Percentiles rank a stretch among this genome's conserved stretches.
These are phyloP conservation scores for Notarius lentiginosus DNA, from an alignment of 2,113 vertebrate genomes.

Conservation along the genomic window DNA sequence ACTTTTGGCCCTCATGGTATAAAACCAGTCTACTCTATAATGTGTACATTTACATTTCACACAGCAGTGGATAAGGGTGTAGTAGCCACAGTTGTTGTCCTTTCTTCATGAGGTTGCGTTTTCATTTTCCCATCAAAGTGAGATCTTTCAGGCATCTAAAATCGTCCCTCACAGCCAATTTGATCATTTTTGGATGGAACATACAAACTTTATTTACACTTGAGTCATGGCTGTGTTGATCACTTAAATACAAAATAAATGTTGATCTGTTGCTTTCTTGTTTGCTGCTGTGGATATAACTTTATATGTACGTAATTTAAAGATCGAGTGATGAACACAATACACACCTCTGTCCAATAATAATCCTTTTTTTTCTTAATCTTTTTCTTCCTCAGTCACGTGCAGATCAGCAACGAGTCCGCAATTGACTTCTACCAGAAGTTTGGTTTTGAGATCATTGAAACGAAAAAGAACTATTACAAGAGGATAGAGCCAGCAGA, in stretches of 20 bases:
- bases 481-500: slow-evolving; percentile 99
- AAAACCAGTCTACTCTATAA: not conserved
- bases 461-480: slow-evolving; percentile 99
- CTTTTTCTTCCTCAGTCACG: slow-evolving; percentile 78
- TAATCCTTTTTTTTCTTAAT: not conserved
- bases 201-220: not conserved
- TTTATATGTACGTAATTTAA: not conserved
- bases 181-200: not conserved
- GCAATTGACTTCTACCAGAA: slow-evolving; percentile 99
- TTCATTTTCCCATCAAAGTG: not conserved
- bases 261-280: not conserved
- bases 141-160: not conserved
- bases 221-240: not conserved
- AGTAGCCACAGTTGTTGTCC: not conserved
- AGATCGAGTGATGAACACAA: not conserved
- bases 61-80: not conserved
- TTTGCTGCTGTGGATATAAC: not conserved
- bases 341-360: not conserved
- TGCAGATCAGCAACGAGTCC: slow-evolving; percentile 99
- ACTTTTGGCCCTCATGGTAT: not conserved
- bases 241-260: not conserved
- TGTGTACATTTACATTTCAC: not conserved
- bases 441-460: slow-evolving; percentile 99
- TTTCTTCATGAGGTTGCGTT: not conserved
- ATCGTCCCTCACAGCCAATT: not conserved